A percentile compares a stretch with the other conserved stretches of the same genome.
phyloP scores from a whole-genome alignment of 2,888 invertebrate species.

The Masnerella sp. region DNA sequence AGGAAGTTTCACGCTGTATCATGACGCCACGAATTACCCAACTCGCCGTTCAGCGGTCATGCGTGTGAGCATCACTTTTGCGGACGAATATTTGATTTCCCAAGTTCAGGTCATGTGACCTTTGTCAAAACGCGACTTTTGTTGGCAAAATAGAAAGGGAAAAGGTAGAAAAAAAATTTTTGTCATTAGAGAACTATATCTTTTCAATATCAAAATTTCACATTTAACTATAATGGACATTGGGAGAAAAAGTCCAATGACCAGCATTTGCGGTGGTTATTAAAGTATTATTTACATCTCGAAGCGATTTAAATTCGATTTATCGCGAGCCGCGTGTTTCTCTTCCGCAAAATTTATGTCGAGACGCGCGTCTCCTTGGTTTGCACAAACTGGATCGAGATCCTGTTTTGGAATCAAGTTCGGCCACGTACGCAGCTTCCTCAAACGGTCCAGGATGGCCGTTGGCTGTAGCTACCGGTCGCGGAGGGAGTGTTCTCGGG shows the following conservation, averaged over 20 bases:
- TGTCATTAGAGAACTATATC: too few relatives aligned
- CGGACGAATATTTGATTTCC: constrained; percentile 42
- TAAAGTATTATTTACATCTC: too few relatives aligned
- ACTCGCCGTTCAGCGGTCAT: constrained; percentile 64
- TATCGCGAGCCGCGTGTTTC: constrained; percentile 35
- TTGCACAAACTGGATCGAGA: constrained; percentile 70
- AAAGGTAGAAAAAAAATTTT: constrained; percentile 8
- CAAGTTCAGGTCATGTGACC: constrained; percentile 46
- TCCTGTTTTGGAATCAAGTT: constrained; percentile 77
- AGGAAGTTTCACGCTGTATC: constrained; percentile 68
- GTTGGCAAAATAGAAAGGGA: too few relatives aligned
- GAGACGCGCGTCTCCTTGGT: constrained; percentile 41
- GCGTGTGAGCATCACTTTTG: constrained; percentile 46
- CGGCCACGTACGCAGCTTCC: constrained; percentile 64
- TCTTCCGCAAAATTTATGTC: constrained; percentile 47
- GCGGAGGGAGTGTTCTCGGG: constrained; percentile 47
- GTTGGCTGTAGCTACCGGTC: constrained; percentile 60
- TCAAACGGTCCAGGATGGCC: constrained; percentile 73
- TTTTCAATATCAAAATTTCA: too few relatives aligned
- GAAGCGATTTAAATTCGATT: too few relatives aligned
- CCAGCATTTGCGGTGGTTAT: too few relatives aligned
- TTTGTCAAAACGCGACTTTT: not conserved
- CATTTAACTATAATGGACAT: too few relatives aligned
- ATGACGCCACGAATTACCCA: constrained; percentile 59
- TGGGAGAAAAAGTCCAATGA: too few relatives aligned